Conservation (phyloP, 2,113 vertebrate species). For the Nestor notabilis region DNA sequence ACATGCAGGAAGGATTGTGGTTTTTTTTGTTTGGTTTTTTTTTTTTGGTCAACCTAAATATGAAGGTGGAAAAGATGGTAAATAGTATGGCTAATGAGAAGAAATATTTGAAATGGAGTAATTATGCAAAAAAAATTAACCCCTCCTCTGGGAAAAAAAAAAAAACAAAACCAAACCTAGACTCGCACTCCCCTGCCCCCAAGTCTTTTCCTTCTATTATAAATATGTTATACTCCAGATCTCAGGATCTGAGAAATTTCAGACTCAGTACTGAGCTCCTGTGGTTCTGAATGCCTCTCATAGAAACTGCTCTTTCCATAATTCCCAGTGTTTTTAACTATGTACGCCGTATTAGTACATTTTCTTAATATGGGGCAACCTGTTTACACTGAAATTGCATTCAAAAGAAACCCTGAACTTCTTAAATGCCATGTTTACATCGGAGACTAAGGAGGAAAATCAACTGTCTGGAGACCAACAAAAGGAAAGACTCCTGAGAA, state of each 20-base stretch:
- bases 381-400: neutral
- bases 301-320: neutral
- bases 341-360: neutral
- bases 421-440: neutral
- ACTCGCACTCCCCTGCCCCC: no score
- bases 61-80: neutral
- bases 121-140: neutral
- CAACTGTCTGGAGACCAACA: neutral
- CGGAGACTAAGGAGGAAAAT: neutral
- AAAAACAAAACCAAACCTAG: neutral
- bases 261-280: neutral
- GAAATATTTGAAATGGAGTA: neutral
- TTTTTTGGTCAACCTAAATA: neutral
- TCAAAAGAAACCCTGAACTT: neutral
- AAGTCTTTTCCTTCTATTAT: neutral
- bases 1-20: neutral
- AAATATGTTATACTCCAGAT: neutral
- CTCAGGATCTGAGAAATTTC: neutral
- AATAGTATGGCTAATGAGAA: neutral
- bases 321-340: neutral
- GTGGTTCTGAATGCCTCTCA: neutral
- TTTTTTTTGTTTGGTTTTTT: no score
- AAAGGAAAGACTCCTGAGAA: neutral
- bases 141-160: neutral
- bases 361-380: neutral